phyloP scores from a whole-genome alignment of 2,797 vertebrate species.

The Mionectes olivaceus region DNA sequence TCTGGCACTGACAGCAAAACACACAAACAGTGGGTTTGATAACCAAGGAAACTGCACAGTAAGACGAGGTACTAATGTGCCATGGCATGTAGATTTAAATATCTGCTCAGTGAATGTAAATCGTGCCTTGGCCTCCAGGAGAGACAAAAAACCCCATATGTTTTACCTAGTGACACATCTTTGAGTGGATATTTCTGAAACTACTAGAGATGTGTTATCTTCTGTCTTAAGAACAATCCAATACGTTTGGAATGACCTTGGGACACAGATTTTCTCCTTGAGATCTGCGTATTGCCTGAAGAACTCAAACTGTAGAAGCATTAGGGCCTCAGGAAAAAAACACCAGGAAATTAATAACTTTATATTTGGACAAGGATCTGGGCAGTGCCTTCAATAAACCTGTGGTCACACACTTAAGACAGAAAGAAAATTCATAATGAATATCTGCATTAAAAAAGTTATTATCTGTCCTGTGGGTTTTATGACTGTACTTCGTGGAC shows the following conservation, averaged over 20 bases:
- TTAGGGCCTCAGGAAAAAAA: not conserved
- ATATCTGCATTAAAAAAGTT: not conserved
- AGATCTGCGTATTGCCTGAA: conserved; percentile 10
- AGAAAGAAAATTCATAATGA: conserved; percentile 17
- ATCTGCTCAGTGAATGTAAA: not conserved
- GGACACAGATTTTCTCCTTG: not conserved
- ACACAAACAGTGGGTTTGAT: not conserved
- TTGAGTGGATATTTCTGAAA: not conserved
- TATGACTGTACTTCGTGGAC: not conserved
- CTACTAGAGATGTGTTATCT: not conserved
- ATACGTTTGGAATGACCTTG: conserved; percentile 1
- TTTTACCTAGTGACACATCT: not conserved
- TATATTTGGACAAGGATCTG: not conserved
- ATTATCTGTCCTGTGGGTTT: not conserved
- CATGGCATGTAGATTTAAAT: not conserved
- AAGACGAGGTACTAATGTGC: not conserved
- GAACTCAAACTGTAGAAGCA: not conserved
- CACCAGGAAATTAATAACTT: conserved; percentile 24
- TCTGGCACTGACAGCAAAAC: not conserved
- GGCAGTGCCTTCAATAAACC: not conserved
- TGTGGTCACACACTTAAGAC: not conserved
- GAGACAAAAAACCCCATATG: not conserved
- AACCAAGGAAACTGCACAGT: not conserved
- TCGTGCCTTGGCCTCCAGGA: not conserved
- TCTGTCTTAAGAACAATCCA: not conserved